Conservation (phyloP, 2,797 vertebrate genomes). For the Arvicola amphibius region DNA sequence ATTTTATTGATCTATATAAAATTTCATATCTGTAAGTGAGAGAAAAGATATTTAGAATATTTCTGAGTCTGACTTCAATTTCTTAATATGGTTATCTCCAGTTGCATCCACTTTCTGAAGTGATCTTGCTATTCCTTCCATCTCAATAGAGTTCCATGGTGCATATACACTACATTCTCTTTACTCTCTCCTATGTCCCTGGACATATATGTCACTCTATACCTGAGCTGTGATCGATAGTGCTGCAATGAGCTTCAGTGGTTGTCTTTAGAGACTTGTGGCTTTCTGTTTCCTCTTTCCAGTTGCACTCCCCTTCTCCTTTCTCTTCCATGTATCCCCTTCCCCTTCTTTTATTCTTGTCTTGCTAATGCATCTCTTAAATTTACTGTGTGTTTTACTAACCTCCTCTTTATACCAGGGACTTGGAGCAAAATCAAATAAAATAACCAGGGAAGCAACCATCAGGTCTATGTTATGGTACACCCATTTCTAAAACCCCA, state of each 20-base stretch:
- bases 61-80: neutral
- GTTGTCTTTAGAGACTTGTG: neutral
- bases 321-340: neutral
- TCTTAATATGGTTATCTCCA: neutral
- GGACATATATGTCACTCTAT: neutral
- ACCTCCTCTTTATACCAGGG: neutral
- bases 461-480: neutral
- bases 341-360: rapidly evolving
- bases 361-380: neutral
- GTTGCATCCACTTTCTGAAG: neutral
- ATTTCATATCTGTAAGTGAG: neutral
- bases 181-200: neutral
- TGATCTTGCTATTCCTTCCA: neutral
- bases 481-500: neutral
- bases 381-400: neutral
- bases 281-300: neutral
- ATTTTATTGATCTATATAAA: neutral
- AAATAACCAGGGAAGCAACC: neutral
- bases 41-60: neutral
- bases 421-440: neutral
- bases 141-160: neutral
- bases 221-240: neutral
- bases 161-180: neutral
- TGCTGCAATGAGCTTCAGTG: neutral
- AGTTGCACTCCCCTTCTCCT: rapidly evolving